Conservation (phyloP, 2,888 invertebrate species). For the Mongoloraphidia duomilia region DNA sequence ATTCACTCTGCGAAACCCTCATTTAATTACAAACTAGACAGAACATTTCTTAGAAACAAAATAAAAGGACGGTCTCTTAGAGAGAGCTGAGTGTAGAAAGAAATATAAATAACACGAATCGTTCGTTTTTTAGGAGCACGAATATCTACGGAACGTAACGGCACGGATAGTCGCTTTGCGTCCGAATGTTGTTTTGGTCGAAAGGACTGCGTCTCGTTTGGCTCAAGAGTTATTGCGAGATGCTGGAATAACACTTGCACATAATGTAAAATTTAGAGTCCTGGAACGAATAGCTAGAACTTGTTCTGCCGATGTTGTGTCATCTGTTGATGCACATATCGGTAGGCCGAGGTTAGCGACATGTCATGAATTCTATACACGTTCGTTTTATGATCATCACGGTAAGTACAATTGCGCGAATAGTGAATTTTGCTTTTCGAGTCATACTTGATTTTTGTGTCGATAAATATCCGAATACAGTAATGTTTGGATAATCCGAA, state of each 20-base stretch:
- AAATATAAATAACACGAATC: background rate
- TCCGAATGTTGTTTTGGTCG: slow-evolving; percentile 80
- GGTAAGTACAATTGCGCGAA: slow-evolving; percentile 22
- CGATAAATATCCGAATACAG: background rate
- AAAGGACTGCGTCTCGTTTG: slow-evolving; percentile 66
- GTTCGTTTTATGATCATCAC: slow-evolving; percentile 35
- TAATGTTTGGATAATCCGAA: too few relatives aligned
- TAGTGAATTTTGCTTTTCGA: background rate
- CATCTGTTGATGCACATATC: slow-evolving; percentile 77
- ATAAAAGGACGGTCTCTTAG: too few relatives aligned
- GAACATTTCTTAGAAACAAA: too few relatives aligned
- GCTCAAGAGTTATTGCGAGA: slow-evolving; percentile 77
- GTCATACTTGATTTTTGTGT: slow-evolving; percentile 1
- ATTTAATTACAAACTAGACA: too few relatives aligned
- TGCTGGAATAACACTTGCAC: slow-evolving; percentile 70
- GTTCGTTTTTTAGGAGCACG: slow-evolving; percentile 48
- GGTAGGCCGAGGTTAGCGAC: slow-evolving; percentile 59
- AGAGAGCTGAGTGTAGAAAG: too few relatives aligned
- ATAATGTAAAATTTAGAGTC: slow-evolving; percentile 69
- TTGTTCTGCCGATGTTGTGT: slow-evolving; percentile 70
- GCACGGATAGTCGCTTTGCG: slow-evolving; percentile 69
- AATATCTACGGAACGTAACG: slow-evolving; percentile 73
- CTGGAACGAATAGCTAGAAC: slow-evolving; percentile 67
- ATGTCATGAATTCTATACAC: slow-evolving; percentile 68
- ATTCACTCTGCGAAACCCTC: too few relatives aligned